Base-by-base conservation (phyloP, 1,140 invertebrate species). In the Dendrolimus punctatus region DNA sequence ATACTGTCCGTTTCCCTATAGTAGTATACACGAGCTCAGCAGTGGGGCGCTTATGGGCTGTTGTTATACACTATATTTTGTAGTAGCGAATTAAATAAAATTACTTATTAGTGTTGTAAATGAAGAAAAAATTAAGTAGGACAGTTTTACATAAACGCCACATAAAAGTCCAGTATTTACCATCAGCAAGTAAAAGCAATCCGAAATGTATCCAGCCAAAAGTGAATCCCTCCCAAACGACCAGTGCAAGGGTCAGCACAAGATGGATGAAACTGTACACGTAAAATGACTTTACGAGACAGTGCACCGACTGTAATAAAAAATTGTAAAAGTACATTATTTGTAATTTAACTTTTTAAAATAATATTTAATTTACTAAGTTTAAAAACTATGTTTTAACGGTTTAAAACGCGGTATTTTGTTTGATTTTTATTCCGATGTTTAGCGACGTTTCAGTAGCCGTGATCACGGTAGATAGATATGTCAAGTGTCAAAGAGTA, bases 221-320 rank as follows among this genome's bases (percentile, higher is more conserved):
- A 0, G 75, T 70, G 2, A 81, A 43, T 5, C 73, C 71, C 52
- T 81, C 81, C 72, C 71, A 81, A 9, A 76, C 76, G 8, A 83
- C 68, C 6, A 85, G 51, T 2, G 56, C 69, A 36, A 85, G 60
- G 0, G 75, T 70, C 38, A 85, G 65, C 65, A 83, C 83, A 23
- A 85, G 51, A 44, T 85, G 81, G 51, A 83, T 69, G 67, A 85
- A 85, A 43, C 78, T 75, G 62, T 85, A 85, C 46, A 75, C 67
- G 66, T 83, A 85, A 71, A 85, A 85, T 0, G 78, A 73, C 9
- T 73, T 66, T 46, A 85, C 73, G 7, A 79, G 57, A 46, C 75
- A 81, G 57, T 72, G 65, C 60, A 80, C 83, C 6, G 73, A 66
- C 81, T 85, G 65, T 39, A 75, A 70, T 7, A 38, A 57, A 62